phyloP scores from a whole-genome alignment of 2,888 invertebrate species.

The Asteroscopus sphinx region DNA sequence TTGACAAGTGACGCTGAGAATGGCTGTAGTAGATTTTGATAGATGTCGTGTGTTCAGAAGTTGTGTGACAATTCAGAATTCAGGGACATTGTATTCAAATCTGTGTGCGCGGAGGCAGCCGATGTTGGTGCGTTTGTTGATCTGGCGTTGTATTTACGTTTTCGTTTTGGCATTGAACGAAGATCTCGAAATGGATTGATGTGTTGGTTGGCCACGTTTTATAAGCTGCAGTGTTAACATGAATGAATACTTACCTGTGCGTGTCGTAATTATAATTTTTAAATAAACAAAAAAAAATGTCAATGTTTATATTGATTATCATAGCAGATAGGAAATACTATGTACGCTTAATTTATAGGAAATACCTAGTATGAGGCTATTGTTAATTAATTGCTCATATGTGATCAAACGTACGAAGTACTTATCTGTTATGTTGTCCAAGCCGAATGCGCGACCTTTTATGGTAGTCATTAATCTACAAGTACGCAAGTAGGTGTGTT shows the following conservation, averaged over 20 bases:
- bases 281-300: no score
- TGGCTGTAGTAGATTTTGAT: slow-evolving; percentile 66
- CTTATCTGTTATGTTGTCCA: slow-evolving; percentile 6
- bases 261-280: slow-evolving; percentile 33
- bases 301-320: slow-evolving; percentile 9
- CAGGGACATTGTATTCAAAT: slow-evolving; percentile 71
- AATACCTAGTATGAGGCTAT: slow-evolving; percentile 7
- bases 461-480: slow-evolving; percentile 71
- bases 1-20: slow-evolving; percentile 63
- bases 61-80: slow-evolving; percentile 71
- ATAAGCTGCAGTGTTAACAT: slow-evolving; percentile 72
- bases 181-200: slow-evolving; percentile 82
- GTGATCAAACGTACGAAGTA: not conserved
- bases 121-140: slow-evolving; percentile 78
- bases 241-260: slow-evolving; percentile 65
- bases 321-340: slow-evolving; percentile 6
- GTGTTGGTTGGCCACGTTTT: slow-evolving; percentile 75
- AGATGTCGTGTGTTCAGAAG: slow-evolving; percentile 68
- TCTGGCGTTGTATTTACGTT: slow-evolving; percentile 84
- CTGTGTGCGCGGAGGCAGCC: slow-evolving; percentile 65
- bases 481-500: slow-evolving; percentile 71
- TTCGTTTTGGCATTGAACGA: slow-evolving; percentile 83
- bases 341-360: not conserved
- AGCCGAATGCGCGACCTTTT: slow-evolving; percentile 57
- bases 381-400: not conserved